Conservation (phyloP, 2,113 vertebrate genomes). For the Salvelinus namaycush region DNA sequence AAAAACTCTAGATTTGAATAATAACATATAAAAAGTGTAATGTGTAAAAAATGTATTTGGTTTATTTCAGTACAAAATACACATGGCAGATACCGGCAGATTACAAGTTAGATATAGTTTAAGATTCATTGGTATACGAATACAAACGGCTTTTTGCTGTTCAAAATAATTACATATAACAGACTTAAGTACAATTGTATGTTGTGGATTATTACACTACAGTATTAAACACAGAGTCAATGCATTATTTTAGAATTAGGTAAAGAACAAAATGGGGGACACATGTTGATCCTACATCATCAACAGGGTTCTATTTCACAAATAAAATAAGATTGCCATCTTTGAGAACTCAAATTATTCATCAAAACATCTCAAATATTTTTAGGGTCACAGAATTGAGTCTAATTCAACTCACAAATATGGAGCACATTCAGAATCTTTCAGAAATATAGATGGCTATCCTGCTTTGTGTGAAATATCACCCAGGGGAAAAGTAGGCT, state of each 20-base stretch:
- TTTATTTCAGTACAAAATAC: slow-evolving; percentile 2
- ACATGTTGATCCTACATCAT: too few relatives aligned
- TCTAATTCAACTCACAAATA: neutral
- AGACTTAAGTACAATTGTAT: neutral
- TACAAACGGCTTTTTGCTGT: neutral
- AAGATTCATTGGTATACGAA: neutral
- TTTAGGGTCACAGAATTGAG: neutral
- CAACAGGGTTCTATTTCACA: neutral
- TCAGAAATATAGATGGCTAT: neutral
- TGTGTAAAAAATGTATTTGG: neutral
- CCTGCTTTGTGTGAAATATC: neutral
- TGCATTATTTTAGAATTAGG: neutral
- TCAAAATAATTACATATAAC: neutral
- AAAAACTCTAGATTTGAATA: too few relatives aligned
- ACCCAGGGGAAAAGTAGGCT: neutral
- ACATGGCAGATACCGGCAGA: neutral
- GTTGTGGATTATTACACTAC: neutral
- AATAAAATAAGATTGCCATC: neutral
- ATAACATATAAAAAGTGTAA: too few relatives aligned
- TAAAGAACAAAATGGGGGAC: neutral
- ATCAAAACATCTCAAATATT: neutral
- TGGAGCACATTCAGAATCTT: neutral
- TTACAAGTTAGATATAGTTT: neutral
- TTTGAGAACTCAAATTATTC: neutral
- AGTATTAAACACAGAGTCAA: neutral